Evolutionary conservation across 2,888 invertebrate species (phyloP).

Genomic region (Malthinus seriepunctatus): DNA sequence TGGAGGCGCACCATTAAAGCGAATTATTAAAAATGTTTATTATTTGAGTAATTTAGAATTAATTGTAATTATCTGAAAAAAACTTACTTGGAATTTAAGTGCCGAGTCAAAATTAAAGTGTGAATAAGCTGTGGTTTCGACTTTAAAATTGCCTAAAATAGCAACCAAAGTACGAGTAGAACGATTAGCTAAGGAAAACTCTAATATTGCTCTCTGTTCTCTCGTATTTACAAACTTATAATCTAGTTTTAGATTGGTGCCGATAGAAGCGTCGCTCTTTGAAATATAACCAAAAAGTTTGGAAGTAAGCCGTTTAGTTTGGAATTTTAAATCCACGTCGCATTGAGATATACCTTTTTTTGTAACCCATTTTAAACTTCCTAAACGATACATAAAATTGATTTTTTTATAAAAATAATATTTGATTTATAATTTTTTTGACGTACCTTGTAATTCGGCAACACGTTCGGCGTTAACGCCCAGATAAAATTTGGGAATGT

Average conservation of each 20-base stretch:
- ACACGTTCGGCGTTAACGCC: slow-evolving; percentile 74
- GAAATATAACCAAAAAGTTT: slow-evolving; percentile 72
- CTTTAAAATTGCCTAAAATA: slow-evolving; percentile 66
- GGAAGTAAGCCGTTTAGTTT: slow-evolving; percentile 76
- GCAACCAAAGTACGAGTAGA: slow-evolving; percentile 62
- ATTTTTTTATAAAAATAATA: slow-evolving; percentile 20
- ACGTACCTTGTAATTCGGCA: slow-evolving; percentile 68
- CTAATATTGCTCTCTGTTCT: slow-evolving; percentile 60
- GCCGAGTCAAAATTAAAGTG: slow-evolving; percentile 70
- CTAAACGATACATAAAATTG: slow-evolving; percentile 48
- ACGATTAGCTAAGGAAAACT: slow-evolving; percentile 58
- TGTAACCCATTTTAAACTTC: slow-evolving; percentile 62
- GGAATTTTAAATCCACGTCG: slow-evolving; percentile 74
- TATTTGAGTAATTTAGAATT: too few relatives aligned
- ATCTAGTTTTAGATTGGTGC: slow-evolving; percentile 66
- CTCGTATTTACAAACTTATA: slow-evolving; percentile 66
- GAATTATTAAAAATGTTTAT: not conserved
- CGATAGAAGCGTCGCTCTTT: slow-evolving; percentile 50
- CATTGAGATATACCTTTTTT: slow-evolving; percentile 76
- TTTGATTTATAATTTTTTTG: slow-evolving; percentile 16
- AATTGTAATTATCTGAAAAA: too few relatives aligned
- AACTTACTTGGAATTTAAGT: slow-evolving; percentile 65
- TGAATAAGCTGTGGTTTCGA: slow-evolving; percentile 78
- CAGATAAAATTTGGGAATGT: slow-evolving; percentile 71
- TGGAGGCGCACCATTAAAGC: too few relatives aligned